Base-by-base conservation (phyloP, 2,888 invertebrate genomes). In the Xylota sylvarum region DNA sequence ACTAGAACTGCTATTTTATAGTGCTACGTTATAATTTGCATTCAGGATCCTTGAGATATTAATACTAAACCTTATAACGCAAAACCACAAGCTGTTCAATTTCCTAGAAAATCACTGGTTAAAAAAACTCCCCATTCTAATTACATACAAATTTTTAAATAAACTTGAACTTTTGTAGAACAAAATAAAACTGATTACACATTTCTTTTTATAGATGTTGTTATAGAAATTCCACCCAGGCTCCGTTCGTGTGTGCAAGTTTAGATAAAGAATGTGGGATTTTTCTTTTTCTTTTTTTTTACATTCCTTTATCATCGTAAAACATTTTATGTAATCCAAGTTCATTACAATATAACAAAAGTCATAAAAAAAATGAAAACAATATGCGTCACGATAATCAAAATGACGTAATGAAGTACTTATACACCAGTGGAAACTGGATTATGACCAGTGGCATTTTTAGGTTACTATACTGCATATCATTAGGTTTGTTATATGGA, bases 291-390 rank as follows among this genome's bases (percentile, higher is more conserved):
- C 0, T 19, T 40, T 9, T 60, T n/a, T 4, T 37, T 19, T n/a
- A 5, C 6, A 17, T 14, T 56, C 9, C 32, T 17, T 56, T 30
- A 56, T 17, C 12, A 17, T 6, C 32, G 19, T 14, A 30, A 35
- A 17, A 10, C 7, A 37, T 35, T 60, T 37, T 40, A 40, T 40
- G 23, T 35, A 67, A 52, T 35, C 12, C 67, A 67, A 67, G 67
- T 52, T 37, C 67, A 67, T 35, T 67, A 23, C 14, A 23, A 27
- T 32, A 65, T 23, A 23, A n/a, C n/a, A 35, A 19, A 9, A 17
- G 17, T 23, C 5, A 35, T 9, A 14, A 37, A 10, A 2, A 58
- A 17, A 7, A 14, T 9, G 17, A 35, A 56, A 56, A 58, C 10
- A 35, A 9, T 10, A 35, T 35, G 35, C 35, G 7, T 35, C 35